Percentiles rank a stretch among this genome's conserved stretches.
These are phyloP conservation scores for Idaea biselata DNA, from an alignment of 2,888 invertebrate species.

Conservation along the genomic window DNA sequence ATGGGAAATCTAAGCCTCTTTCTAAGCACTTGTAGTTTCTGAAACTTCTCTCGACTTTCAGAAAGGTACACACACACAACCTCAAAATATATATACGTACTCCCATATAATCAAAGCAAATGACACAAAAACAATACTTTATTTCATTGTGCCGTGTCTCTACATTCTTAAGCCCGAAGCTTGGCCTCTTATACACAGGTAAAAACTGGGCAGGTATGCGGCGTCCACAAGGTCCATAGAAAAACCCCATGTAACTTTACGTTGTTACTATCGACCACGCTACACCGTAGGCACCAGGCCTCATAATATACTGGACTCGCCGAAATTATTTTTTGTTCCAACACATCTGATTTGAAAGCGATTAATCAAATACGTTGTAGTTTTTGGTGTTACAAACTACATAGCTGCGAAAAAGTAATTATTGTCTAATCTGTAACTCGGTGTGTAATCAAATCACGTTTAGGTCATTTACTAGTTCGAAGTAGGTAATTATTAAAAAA, in stretches of 20 bases:
- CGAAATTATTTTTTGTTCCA: slow-evolving; percentile 1
- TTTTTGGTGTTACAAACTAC: slow-evolving; percentile 1
- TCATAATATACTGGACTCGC: slow-evolving; percentile 29
- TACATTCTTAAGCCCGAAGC: slow-evolving; percentile 26
- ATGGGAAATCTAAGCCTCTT: no score
- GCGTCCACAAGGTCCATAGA: slow-evolving; percentile 42
- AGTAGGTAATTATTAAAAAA: neutral
- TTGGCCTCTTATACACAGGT: slow-evolving; percentile 62
- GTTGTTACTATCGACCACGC: slow-evolving; percentile 54
- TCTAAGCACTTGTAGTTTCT: no score
- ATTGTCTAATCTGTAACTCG: slow-evolving; percentile 7
- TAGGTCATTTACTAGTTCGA: neutral
- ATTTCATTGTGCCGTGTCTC: slow-evolving; percentile 38
- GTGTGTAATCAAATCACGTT: neutral
- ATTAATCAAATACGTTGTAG: slow-evolving; percentile 8
- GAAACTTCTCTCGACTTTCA: no score
- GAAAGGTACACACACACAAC: no score
- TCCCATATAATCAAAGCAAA: neutral
- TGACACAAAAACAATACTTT: neutral
- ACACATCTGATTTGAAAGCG: slow-evolving; percentile 12
- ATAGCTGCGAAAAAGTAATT: neutral
- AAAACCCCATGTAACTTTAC: slow-evolving; percentile 68
- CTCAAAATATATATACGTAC: no score
- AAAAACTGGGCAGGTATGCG: slow-evolving; percentile 72
- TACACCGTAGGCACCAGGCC: slow-evolving; percentile 24